phyloP scores from a whole-genome alignment of 2,888 invertebrate genomes.

The Maniola hyperantus region DNA sequence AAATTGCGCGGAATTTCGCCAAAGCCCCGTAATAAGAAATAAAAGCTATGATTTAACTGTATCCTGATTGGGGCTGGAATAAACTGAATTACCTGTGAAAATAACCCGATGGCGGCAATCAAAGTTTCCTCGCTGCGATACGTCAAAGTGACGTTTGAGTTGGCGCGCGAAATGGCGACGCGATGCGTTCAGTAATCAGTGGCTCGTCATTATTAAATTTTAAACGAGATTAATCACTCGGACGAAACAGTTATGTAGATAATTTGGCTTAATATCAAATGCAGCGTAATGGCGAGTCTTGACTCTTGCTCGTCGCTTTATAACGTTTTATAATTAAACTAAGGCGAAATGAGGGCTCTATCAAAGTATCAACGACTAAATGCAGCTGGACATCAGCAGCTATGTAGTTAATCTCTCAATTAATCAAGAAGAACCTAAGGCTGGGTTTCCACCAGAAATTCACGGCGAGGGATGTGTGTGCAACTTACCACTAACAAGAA shows the following conservation, averaged over 20 bases:
- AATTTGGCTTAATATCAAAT: constrained; percentile 55
- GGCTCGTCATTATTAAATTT: constrained; percentile 48
- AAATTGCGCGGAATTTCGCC: constrained; percentile 60
- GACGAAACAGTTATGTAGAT: constrained; percentile 59
- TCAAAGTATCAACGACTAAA: constrained; percentile 26
- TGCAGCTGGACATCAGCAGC: constrained; percentile 17
- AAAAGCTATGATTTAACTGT: constrained; percentile 60
- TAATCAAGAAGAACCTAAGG: constrained; percentile 6
- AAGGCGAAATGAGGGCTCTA: constrained; percentile 27
- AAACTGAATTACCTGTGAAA: constrained; percentile 56
- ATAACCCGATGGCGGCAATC: constrained; percentile 47
- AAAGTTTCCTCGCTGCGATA: constrained; percentile 65
- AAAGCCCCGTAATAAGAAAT: constrained; percentile 55
- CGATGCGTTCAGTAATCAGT: constrained; percentile 39
- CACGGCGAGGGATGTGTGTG: background rate
- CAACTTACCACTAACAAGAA: too few relatives aligned
- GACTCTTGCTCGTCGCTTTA: too few relatives aligned
- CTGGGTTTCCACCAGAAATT: background rate
- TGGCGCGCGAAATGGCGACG: constrained; percentile 50
- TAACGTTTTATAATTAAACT: constrained; percentile 32
- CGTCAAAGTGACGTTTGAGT: constrained; percentile 60
- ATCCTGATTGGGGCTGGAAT: constrained; percentile 47
- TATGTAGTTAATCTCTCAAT: constrained; percentile 21
- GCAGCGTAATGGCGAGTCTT: constrained; percentile 26
- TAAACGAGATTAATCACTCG: constrained; percentile 57